Conservation (phyloP, 2,113 vertebrate genomes). For the Lophura nycthemera region DNA sequence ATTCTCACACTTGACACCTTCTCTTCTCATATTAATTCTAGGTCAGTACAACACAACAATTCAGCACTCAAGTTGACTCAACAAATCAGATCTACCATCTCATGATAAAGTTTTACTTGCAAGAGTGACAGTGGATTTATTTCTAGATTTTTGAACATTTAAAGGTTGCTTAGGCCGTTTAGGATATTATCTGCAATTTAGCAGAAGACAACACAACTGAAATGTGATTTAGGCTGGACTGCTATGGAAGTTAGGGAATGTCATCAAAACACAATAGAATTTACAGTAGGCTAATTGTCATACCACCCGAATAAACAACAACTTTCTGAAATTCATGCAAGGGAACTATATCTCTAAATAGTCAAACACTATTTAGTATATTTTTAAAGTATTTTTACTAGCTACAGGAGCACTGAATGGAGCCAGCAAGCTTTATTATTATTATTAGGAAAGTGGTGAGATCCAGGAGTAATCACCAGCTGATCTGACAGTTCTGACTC, state of each 20-base stretch:
- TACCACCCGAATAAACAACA: background rate
- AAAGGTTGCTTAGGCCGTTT: background rate
- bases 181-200: background rate
- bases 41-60: background rate
- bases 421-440: background rate
- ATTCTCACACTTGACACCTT: background rate
- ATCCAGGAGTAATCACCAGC: background rate
- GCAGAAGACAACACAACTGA: fast-evolving
- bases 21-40: background rate
- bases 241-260: background rate
- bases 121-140: background rate
- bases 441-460: background rate
- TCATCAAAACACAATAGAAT: background rate
- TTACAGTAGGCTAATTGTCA: background rate
- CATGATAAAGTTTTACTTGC: background rate
- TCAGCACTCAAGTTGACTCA: background rate
- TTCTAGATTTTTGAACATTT: background rate
- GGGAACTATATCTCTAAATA: background rate
- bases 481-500: background rate
- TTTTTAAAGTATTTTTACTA: background rate
- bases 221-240: background rate
- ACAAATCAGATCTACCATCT: background rate
- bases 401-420: background rate
- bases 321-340: background rate
- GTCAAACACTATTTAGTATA: background rate